Conservation (phyloP, 2,797 vertebrate species). For the Gambusia yucatana region DNA sequence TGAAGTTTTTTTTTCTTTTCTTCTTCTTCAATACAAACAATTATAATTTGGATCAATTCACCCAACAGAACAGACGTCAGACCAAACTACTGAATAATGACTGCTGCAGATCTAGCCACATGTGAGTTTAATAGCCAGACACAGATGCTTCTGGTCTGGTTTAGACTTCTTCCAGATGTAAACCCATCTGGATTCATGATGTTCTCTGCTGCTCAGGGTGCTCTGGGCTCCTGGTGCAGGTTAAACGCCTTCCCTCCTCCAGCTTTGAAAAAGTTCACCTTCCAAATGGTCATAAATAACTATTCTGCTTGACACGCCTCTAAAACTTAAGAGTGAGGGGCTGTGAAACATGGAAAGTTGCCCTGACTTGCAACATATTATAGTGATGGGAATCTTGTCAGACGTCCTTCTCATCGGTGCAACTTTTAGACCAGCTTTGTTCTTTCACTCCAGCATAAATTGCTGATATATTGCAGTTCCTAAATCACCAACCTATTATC, state of each 20-base stretch:
- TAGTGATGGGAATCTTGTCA: neutral
- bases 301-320: constrained; percentile 16
- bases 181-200: constrained; percentile 42
- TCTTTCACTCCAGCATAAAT: constrained; percentile 1
- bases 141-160: constrained; percentile 19
- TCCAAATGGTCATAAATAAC: constrained; percentile 43
- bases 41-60: constrained; percentile 25
- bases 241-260: constrained; percentile 24
- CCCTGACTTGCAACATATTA: neutral
- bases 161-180: constrained; percentile 29
- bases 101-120: constrained; percentile 18
- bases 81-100: constrained; percentile 22
- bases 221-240: constrained; percentile 25
- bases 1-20: neutral
- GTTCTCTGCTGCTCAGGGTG: constrained; percentile 19
- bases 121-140: constrained; percentile 25
- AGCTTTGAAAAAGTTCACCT: constrained; percentile 23
- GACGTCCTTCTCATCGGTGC: neutral
- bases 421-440: constrained; percentile 1
- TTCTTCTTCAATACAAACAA: constrained; percentile 1
- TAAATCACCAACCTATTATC: neutral
- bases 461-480: neutral
- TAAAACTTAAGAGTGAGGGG: constrained; percentile 20
- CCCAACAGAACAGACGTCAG: constrained; percentile 21
- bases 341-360: constrained; percentile 10